Conservation (phyloP, 2,797 vertebrate species). For the Enteromius argenteus region DNA sequence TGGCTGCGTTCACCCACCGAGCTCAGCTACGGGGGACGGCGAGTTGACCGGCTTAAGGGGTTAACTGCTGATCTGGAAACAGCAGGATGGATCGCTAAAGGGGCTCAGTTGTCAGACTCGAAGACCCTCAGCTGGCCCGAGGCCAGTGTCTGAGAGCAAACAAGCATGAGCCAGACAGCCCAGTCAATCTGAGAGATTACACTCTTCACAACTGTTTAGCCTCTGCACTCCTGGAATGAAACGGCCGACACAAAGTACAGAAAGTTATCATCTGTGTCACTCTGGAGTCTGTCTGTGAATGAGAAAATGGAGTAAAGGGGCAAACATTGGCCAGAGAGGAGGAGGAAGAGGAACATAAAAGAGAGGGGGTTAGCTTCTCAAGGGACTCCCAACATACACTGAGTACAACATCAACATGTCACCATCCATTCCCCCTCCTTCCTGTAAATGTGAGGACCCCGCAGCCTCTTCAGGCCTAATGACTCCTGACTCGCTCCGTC, state of each 20-base stretch:
- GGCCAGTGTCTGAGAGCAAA: constrained; percentile 57
- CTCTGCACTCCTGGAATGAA: constrained; percentile 25
- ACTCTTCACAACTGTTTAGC: constrained; percentile 47
- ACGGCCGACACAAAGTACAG: constrained; percentile 30
- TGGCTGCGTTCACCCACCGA: constrained; percentile 36
- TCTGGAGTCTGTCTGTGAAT: constrained; percentile 17
- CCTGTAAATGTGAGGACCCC: constrained; percentile 56
- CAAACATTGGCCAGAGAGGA: constrained; percentile 61
- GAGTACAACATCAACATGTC: constrained; percentile 71
- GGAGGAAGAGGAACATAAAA: constrained; percentile 64
- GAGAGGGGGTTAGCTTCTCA: constrained; percentile 60
- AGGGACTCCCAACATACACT: constrained; percentile 69
- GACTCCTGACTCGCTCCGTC: constrained; percentile 90
- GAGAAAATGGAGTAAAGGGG: constrained; percentile 42
- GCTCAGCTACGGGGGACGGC: constrained; percentile 35
- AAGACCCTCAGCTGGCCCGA: constrained; percentile 72
- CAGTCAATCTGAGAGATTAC: constrained; percentile 44
- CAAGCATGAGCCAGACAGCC: constrained; percentile 38
- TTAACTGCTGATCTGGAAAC: constrained; percentile 74
- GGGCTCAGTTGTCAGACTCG: constrained; percentile 73
- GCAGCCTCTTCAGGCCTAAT: constrained; percentile 88
- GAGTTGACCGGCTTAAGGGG: constrained; percentile 50
- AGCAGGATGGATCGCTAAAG: constrained; percentile 74
- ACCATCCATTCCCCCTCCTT: constrained; percentile 48
- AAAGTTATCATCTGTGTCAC: constrained; percentile 32